Conservation (phyloP, 2,888 invertebrate genomes). For the Hyppa rectilinea region DNA sequence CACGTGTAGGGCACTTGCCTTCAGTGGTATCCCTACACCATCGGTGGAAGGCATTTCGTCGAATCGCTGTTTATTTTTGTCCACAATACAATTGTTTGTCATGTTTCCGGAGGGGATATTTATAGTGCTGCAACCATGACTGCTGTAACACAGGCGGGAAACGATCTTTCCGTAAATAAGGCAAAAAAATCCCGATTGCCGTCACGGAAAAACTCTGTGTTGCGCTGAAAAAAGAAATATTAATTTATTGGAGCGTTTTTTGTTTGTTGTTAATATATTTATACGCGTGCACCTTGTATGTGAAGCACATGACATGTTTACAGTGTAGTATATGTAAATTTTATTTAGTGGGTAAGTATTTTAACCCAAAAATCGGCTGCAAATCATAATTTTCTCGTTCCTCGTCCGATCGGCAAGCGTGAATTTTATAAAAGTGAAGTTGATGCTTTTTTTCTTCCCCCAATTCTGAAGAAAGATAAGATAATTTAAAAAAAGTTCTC, state of each 20-base stretch:
- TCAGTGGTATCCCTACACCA: conserved; percentile 26
- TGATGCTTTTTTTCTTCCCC: not conserved
- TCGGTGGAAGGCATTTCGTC: conserved; percentile 57
- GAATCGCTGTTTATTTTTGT: conserved; percentile 76
- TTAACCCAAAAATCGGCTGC: not conserved
- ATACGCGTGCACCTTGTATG: conserved; percentile 16
- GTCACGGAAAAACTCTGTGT: conserved; percentile 46
- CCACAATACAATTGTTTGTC: conserved; percentile 82
- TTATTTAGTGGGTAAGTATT: not conserved
- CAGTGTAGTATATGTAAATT: too few relatives aligned
- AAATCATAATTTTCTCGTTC: too few relatives aligned
- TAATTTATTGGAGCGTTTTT: conserved; percentile 46
- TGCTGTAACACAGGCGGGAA: conserved; percentile 77
- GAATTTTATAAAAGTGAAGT: not conserved
- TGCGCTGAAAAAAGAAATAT: conserved; percentile 43
- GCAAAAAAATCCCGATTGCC: conserved; percentile 68
- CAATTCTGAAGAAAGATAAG: not conserved
- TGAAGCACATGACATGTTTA: not conserved
- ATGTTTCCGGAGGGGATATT: conserved; percentile 82
- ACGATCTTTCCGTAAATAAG: conserved; percentile 79
- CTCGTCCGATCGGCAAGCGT: not conserved
- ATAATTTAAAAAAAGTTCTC: not conserved
- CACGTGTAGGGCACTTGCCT: conserved; percentile 24
- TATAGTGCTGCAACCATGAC: conserved; percentile 77
- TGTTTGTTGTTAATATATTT: conserved; percentile 22